phyloP scores from a whole-genome alignment of 2,797 vertebrate species.

The Etheostoma nigrum region DNA sequence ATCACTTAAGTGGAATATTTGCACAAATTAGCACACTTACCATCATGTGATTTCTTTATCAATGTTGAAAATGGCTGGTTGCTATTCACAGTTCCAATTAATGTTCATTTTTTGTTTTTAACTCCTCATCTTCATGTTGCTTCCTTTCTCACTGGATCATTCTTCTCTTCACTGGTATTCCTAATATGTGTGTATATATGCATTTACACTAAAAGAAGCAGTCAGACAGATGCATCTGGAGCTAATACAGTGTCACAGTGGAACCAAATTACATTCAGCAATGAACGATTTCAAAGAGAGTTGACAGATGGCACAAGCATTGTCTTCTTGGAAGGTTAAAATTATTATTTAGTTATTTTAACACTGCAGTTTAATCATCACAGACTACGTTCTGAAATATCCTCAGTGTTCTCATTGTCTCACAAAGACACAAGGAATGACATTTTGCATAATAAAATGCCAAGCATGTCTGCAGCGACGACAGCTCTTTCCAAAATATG shows the following conservation, averaged over 20 bases:
- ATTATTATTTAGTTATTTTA: conserved; percentile 3
- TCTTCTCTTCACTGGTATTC: not conserved
- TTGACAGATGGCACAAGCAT: not conserved
- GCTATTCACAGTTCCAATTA: not conserved
- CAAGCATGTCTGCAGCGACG: conserved; percentile 20
- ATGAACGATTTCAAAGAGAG: not conserved
- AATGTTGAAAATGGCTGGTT: conserved; percentile 24
- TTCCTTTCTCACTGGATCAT: not conserved
- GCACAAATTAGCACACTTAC: conserved; percentile 41
- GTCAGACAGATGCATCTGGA: not conserved
- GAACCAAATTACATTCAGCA: not conserved
- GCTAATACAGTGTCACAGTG: not conserved
- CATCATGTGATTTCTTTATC: conserved; percentile 15
- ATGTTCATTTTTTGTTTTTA: conserved; percentile 2
- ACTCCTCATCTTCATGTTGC: conserved; percentile 1
- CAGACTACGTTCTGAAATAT: not conserved
- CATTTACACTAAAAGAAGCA: not conserved
- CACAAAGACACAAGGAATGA: conserved; percentile 28
- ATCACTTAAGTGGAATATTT: conserved; percentile 46
- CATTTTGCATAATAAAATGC: conserved; percentile 43
- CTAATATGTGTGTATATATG: not conserved
- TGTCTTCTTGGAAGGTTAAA: not conserved
- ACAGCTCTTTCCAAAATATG: conserved; percentile 41
- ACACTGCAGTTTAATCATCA: not conserved
- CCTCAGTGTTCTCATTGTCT: not conserved